phyloP scores from a whole-genome alignment of 2,888 invertebrate species.

The Tetragonisca angustula region DNA sequence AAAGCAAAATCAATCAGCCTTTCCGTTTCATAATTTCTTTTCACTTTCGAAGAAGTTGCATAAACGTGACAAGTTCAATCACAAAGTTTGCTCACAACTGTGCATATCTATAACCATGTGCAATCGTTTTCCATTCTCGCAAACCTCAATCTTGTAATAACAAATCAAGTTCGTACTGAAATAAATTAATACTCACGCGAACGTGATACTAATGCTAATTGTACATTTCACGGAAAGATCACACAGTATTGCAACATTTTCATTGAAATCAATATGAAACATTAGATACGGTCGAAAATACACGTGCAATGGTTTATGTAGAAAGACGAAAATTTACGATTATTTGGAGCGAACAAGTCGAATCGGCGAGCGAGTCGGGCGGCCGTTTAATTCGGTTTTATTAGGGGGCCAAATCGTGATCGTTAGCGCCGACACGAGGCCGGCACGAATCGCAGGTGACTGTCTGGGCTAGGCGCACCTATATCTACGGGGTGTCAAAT shows the following conservation, averaged over 20 bases:
- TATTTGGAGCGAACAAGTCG: neutral
- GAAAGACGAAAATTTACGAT: neutral
- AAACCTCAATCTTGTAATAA: no score
- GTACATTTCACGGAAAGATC: no score
- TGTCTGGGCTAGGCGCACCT: conserved; percentile 70
- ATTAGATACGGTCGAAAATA: neutral
- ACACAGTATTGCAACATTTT: no score
- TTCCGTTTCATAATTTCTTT: neutral
- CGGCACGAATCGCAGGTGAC: conserved; percentile 74
- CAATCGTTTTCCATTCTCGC: no score
- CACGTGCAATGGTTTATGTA: neutral
- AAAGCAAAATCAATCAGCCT: neutral
- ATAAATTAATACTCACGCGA: no score
- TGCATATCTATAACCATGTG: neutral
- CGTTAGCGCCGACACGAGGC: conserved; percentile 73
- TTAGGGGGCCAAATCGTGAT: conserved; percentile 74
- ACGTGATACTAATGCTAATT: no score
- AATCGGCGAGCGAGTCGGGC: conserved; percentile 27
- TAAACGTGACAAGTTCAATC: neutral
- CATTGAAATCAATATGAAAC: no score
- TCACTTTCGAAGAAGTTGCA: neutral
- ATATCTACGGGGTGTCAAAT: conserved; percentile 76
- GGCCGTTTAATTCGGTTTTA: conserved; percentile 75
- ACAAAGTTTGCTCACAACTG: neutral
- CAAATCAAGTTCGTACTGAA: no score